Evolutionary conservation across 2,888 invertebrate genomes (phyloP), one percentile per base, ranked within the genome.

Genomic region (Papilio protenor): DNA sequence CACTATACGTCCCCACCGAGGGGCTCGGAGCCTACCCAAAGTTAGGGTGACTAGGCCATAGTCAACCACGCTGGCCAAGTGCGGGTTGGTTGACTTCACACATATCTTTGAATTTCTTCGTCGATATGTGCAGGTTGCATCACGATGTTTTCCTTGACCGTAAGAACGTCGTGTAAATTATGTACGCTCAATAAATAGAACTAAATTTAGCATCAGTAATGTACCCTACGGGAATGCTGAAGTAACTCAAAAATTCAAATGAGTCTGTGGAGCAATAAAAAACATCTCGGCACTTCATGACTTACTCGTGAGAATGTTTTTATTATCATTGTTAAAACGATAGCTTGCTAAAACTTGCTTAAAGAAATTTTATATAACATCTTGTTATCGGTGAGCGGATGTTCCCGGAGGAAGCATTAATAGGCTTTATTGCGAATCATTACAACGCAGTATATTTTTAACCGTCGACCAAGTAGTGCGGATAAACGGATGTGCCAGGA

Each of bases 361-460:
- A 10, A 21, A 71, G 52, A 71, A 52, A 52, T 71, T 23, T 23
- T 14, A 18, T 71, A 11, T 71, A 8, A 52, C 71, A 49, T 49
- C 5, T 49, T 57, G 52, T 76, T 76, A 76, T 76, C 76, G 47
- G 23, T n/a, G 27, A 64, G 40, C 77, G 77, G 77, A 77, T 77
- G 77, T 77, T 77, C 21, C 52, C 66, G 18, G 72, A 52, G 72
- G 18, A 49, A 76, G 27, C 18, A 76, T 76, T 70, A 76, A 76
- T 71, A 76, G 27, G 71, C 47, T 18, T 71, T 75, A 75, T 47
- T 33, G 64, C 23, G 64, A 74, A 64, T 57, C 47, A 47, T 74
- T 64, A 74, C 64, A 55, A 69, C 40, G 45, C 66, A 69, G 66
- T 72, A 55, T 52, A 72, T 33, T 72, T 23, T 55, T 45, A 45